phyloP scores from a whole-genome alignment of 2,888 invertebrate genomes.

The Sipha maydis region DNA sequence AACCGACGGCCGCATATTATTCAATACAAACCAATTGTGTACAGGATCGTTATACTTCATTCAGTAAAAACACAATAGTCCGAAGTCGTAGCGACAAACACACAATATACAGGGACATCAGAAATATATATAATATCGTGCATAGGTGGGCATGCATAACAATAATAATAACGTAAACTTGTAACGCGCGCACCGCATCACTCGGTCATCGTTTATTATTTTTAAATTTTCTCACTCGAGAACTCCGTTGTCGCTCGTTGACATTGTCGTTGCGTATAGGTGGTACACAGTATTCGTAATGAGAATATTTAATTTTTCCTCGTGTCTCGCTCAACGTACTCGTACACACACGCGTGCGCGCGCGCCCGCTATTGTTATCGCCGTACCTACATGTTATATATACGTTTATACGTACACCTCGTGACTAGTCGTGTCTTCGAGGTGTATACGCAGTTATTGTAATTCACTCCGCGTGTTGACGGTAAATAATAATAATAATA shows the following conservation, averaged over 20 bases:
- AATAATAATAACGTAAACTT: not conserved
- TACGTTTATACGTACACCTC: not conserved
- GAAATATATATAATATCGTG: not conserved
- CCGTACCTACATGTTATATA: not conserved
- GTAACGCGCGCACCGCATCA: not conserved
- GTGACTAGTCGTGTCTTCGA: not conserved
- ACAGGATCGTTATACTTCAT: not conserved
- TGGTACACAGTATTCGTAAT: not conserved
- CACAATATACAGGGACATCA: not conserved
- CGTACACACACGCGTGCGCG: not conserved
- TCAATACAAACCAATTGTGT: no score
- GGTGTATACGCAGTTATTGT: slow-evolving; percentile 3
- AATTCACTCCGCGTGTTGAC: slow-evolving; percentile 32
- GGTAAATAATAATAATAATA: slow-evolving; percentile 15
- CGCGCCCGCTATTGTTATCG: not conserved
- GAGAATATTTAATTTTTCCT: slow-evolving; percentile 48
- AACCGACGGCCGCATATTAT: no score
- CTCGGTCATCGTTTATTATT: slow-evolving; percentile 34
- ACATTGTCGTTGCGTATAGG: slow-evolving; percentile 45
- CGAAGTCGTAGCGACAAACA: not conserved
- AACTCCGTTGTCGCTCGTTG: slow-evolving; percentile 36
- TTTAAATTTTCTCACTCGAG: slow-evolving; percentile 8
- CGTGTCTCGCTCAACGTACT: not conserved
- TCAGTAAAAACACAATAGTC: not conserved
- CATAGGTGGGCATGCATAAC: not conserved